Evolutionary conservation across 2,797 vertebrate species (phyloP).

Genomic region (Cercopithecus diana): DNA sequence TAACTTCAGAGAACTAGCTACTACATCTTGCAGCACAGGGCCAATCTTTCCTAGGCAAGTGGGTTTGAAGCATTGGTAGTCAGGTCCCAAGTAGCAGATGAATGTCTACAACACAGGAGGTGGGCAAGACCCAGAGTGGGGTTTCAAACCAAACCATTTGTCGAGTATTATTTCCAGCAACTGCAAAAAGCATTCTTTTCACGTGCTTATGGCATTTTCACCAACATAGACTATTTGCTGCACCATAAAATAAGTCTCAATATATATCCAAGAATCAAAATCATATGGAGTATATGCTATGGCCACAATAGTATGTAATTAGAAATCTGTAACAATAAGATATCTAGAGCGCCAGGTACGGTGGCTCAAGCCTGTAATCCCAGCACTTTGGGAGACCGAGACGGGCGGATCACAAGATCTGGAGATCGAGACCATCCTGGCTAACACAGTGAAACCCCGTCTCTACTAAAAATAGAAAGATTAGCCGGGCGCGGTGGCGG

Average conservation of each 20-base stretch:
- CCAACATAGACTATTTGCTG: neutral
- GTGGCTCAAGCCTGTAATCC: too few relatives aligned
- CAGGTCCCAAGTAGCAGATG: neutral
- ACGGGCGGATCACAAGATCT: too few relatives aligned
- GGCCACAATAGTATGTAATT: neutral
- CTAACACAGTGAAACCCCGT: too few relatives aligned
- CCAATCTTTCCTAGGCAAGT: neutral
- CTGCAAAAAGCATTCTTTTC: neutral
- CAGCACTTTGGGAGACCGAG: too few relatives aligned
- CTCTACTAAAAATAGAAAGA: too few relatives aligned
- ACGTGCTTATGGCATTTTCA: neutral
- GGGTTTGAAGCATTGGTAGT: neutral
- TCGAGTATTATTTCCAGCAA: neutral
- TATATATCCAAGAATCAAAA: neutral
- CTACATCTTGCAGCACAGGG: too few relatives aligned
- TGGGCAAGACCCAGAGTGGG: neutral
- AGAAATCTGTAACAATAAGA: neutral
- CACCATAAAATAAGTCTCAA: too few relatives aligned
- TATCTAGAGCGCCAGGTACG: rapidly evolving
- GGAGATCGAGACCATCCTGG: too few relatives aligned
- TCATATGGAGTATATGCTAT: neutral
- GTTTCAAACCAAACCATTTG: neutral
- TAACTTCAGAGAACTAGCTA: too few relatives aligned
- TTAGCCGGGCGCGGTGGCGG: too few relatives aligned
- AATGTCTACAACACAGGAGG: neutral